A percentile compares a stretch with the other conserved stretches of the same genome.
These are phyloP conservation scores for Oreochromis aureus DNA, from an alignment of 2,113 vertebrate genomes.

Conservation along the genomic window DNA sequence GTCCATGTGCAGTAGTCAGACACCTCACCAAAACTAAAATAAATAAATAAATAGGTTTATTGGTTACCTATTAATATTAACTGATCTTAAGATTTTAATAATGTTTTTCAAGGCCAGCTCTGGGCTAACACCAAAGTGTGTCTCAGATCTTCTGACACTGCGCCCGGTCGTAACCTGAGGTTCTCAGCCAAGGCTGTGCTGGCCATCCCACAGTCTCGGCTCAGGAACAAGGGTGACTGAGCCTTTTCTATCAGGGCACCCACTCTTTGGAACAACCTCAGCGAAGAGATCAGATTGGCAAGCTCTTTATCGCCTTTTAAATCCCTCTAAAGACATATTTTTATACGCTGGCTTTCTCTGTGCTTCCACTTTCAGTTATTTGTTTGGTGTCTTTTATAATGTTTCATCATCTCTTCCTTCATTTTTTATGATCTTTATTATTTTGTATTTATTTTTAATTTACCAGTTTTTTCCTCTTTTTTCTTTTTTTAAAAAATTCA, in stretches of 20 bases:
- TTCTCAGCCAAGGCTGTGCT: background rate
- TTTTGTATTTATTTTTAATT: background rate
- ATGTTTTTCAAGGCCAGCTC: background rate
- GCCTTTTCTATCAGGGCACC: background rate
- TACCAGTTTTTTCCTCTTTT: background rate
- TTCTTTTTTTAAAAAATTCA: rapidly evolving
- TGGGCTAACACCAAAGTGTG: background rate
- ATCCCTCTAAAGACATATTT: background rate
- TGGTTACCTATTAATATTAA: background rate
- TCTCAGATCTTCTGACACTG: background rate
- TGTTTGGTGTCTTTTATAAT: background rate
- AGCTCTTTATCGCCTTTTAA: background rate
- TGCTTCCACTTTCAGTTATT: background rate
- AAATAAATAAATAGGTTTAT: background rate
- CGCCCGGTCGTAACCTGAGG: background rate
- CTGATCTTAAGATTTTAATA: background rate
- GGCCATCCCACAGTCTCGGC: background rate
- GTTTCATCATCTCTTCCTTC: background rate
- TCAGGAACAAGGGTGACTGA: background rate
- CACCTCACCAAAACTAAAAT: background rate
- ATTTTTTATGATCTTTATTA: background rate
- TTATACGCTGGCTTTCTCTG: background rate
- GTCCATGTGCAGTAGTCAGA: background rate
- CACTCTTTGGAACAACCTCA: background rate
- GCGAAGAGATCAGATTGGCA: background rate